Conservation (phyloP, 1,140 invertebrate genomes). For the Stratiolaelaps scimitus region DNA sequence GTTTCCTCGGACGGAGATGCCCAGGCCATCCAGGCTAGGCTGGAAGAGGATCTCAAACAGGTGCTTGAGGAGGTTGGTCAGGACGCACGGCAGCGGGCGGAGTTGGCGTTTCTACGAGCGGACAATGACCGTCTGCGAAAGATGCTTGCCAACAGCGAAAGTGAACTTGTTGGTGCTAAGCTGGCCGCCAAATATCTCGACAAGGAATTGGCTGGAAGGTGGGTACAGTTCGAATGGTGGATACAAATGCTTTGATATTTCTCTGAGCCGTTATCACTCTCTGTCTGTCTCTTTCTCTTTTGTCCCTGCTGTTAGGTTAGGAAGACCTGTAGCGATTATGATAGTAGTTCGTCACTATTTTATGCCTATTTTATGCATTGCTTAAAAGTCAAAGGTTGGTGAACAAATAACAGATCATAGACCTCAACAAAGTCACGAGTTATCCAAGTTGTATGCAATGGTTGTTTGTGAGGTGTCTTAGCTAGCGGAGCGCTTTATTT, state of each 20-base stretch:
- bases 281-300: no score
- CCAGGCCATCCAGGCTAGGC: slow-evolving; percentile 21
- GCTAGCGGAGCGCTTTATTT: no score
- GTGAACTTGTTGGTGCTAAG: slow-evolving; percentile 66
- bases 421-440: no score
- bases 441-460: no score
- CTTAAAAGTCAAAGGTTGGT: no score
- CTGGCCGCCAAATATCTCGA: slow-evolving; percentile 71
- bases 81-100: slow-evolving; percentile 46
- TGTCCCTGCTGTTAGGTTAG: no score
- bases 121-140: slow-evolving; percentile 58
- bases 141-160: slow-evolving; percentile 57
- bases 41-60: slow-evolving; percentile 41
- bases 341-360: background rate
- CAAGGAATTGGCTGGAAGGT: slow-evolving; percentile 66
- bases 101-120: slow-evolving; percentile 51
- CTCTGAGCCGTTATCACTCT: no score
- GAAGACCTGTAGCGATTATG: background rate
- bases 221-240: slow-evolving; percentile 30
- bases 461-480: no score
- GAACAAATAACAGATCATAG: no score
- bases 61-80: slow-evolving; percentile 41
- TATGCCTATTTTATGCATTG: no score
- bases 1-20: slow-evolving; percentile 25
- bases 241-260: no score